Conservation (phyloP, 2,888 invertebrate species). For the Sinodicranocentrus sp. region DNA sequence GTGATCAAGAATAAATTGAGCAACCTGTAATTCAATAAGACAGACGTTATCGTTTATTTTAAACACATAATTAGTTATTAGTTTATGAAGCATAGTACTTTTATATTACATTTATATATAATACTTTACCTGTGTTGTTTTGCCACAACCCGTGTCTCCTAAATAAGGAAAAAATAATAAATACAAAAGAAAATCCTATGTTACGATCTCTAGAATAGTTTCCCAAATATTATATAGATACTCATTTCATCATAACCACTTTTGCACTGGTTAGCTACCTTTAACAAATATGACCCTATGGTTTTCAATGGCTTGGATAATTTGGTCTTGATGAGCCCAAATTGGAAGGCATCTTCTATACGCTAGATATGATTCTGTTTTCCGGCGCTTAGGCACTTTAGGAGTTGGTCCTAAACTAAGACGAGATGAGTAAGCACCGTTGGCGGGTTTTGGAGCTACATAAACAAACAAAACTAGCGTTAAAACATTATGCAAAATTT, state of each 20-base stretch:
- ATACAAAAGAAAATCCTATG: background rate
- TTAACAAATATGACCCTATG: constrained; percentile 85
- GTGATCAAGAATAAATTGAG: constrained; percentile 93
- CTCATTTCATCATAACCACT: too few species aligned
- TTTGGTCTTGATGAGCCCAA: constrained; percentile 83
- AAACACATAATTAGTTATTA: background rate
- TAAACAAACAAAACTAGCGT: too few species aligned
- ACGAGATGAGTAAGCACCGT: constrained; percentile 35
- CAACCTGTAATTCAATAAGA: constrained; percentile 81
- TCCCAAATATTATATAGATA: too few species aligned
- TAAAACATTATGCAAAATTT: too few species aligned
- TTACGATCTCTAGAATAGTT: too few species aligned
- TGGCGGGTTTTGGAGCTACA: background rate
- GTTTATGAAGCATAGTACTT: too few species aligned
- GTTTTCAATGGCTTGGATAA: constrained; percentile 83
- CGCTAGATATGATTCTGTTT: constrained; percentile 29
- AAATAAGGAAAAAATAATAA: background rate
- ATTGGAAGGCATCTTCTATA: constrained; percentile 85
- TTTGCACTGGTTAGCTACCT: constrained; percentile 80
- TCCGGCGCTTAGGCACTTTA: constrained; percentile 62
- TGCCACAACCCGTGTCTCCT: constrained; percentile 93
- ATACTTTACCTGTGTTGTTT: constrained; percentile 88
- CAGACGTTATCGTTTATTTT: constrained; percentile 5
- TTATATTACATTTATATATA: too few species aligned
- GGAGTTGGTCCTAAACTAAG: constrained; percentile 52